Conservation (phyloP, 1,140 invertebrate species). For the Leptinotarsa lineolata region DNA sequence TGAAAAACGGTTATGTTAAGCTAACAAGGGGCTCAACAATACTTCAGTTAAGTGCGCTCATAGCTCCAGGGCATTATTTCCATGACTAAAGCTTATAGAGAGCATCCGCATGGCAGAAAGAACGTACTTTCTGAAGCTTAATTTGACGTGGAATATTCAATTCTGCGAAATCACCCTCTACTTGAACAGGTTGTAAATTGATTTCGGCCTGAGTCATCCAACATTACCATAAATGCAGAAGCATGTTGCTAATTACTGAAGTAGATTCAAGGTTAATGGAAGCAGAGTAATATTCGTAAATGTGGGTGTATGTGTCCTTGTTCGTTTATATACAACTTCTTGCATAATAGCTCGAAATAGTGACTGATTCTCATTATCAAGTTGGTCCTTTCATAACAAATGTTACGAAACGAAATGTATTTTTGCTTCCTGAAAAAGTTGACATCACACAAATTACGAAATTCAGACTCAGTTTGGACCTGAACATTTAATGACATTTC, state of each 20-base stretch:
- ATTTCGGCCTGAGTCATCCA: slow-evolving; percentile 21
- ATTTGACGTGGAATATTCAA: slow-evolving; percentile 19
- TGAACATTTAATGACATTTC: no score
- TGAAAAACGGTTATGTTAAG: slow-evolving; percentile 10
- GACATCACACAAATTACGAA: no score
- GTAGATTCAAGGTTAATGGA: slow-evolving; percentile 5
- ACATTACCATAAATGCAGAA: slow-evolving; percentile 20
- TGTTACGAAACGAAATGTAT: no score
- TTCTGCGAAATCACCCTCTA: slow-evolving; percentile 23
- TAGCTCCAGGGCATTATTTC: slow-evolving; percentile 19
- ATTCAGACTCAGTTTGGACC: no score
- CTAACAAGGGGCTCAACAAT: slow-evolving; percentile 9
- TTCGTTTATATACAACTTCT: background rate
- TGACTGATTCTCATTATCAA: background rate
- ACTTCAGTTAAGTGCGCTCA: slow-evolving; percentile 22
- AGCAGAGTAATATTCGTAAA: background rate
- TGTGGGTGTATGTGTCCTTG: background rate
- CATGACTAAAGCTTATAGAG: slow-evolving; percentile 14
- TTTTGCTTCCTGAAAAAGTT: no score
- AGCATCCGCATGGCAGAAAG: background rate
- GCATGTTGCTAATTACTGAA: slow-evolving; percentile 13
- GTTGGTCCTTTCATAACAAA: no score
- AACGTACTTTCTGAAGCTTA: slow-evolving; percentile 12
- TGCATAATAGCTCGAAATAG: background rate
- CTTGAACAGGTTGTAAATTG: slow-evolving; percentile 15